Evolutionary conservation across 2,888 invertebrate species (phyloP).

Genomic region (Ichneumon xanthorius): DNA sequence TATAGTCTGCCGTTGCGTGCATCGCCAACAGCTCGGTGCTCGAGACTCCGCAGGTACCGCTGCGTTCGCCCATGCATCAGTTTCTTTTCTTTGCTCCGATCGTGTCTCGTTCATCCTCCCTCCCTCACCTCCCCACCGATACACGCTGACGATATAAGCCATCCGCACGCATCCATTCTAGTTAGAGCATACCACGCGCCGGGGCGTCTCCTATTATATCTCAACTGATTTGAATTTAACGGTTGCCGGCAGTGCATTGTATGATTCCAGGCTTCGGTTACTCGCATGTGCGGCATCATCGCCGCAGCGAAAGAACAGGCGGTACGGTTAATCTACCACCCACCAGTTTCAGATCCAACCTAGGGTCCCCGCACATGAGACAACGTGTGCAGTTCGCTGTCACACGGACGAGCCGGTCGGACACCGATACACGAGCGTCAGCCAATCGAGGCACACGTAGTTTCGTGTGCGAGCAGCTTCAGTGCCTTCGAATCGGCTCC

Average conservation of each 20-base stretch:
- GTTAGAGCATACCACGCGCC: conserved; percentile 74
- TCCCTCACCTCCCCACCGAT: conserved; percentile 21
- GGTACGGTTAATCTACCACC: conserved; percentile 26
- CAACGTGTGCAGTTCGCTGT: too few species aligned
- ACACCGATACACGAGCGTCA: too few species aligned
- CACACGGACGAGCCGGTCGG: too few species aligned
- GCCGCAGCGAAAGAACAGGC: conserved; percentile 12
- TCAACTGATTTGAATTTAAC: conserved; percentile 81
- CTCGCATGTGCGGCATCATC: conserved; percentile 40
- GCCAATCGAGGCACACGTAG: too few species aligned
- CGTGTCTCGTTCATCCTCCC: conserved; percentile 48
- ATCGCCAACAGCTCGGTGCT: conserved; percentile 23
- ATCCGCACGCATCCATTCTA: conserved; percentile 75
- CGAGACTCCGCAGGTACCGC: conserved; percentile 33
- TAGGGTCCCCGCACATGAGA: neutral
- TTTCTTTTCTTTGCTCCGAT: conserved; percentile 49
- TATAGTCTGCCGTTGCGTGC: conserved; percentile 31
- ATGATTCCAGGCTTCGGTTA: conserved; percentile 68
- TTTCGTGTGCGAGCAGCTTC: too few species aligned
- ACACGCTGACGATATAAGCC: conserved; percentile 45
- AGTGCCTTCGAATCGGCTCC: too few species aligned
- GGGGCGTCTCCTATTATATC: conserved; percentile 72
- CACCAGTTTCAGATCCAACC: neutral
- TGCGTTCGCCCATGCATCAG: conserved; percentile 41
- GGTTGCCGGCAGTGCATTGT: conserved; percentile 76